Conservation (phyloP, 2,113 vertebrate species). For the Ursus arctos region DNA sequence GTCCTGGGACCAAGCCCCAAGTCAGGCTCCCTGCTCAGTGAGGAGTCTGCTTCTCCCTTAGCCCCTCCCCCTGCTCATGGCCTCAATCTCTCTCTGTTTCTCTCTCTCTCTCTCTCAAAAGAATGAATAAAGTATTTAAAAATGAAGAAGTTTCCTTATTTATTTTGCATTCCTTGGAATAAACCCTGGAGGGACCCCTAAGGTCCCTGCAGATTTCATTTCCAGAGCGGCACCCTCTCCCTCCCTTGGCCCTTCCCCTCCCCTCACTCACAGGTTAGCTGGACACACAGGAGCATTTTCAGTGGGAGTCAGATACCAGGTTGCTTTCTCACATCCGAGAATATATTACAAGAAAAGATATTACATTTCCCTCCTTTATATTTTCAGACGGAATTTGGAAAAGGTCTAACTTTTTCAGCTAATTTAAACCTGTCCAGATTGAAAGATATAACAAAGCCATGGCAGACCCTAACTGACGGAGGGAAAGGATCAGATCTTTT, state of each 20-base stretch:
- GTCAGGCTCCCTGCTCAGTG: not conserved
- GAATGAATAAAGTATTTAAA: not conserved
- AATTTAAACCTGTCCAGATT: not conserved
- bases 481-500: not conserved
- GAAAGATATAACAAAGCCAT: not conserved
- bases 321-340: not conserved
- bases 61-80: not conserved
- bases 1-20: not conserved
- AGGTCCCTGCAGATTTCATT: not conserved
- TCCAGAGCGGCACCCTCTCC: not conserved
- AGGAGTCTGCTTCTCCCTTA: not conserved
- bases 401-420: not conserved
- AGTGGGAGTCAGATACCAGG: not conserved
- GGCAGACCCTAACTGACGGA: not conserved
- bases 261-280: not conserved
- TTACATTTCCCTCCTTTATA: not conserved
- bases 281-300: not conserved
- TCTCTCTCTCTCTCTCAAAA: not conserved
- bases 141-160: not conserved
- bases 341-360: not conserved
- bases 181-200: not conserved
- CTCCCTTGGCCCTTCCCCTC: accelerated
- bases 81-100: not conserved
- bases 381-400: not conserved
- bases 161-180: not conserved